phyloP scores from a whole-genome alignment of 2,113 vertebrate species.

The Meriones unguiculatus region DNA sequence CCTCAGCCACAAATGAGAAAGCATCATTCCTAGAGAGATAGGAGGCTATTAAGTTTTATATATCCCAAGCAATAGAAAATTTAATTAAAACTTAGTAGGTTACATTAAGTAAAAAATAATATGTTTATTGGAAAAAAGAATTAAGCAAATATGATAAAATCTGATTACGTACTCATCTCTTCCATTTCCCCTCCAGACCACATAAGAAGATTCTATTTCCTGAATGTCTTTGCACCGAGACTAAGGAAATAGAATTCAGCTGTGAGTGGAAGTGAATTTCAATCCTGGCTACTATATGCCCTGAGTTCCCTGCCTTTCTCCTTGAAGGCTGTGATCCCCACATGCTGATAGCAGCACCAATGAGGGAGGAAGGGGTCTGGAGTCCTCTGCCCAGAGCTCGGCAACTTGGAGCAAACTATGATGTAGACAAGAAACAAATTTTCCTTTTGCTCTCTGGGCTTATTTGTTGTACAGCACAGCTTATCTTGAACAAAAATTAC shows the following conservation, averaged over 20 bases:
- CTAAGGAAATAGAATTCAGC: neutral
- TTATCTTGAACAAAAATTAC: neutral
- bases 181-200: neutral
- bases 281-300: neutral
- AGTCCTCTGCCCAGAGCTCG: neutral
- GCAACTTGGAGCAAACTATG: neutral
- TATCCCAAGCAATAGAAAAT: neutral
- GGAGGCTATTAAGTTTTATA: conserved; percentile 8
- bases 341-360: neutral
- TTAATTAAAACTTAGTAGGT: neutral
- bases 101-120: neutral
- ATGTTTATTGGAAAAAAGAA: neutral
- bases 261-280: neutral
- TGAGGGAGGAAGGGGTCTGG: neutral
- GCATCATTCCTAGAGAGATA: neutral
- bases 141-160: neutral
- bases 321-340: neutral
- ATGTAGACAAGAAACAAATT: neutral
- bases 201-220: neutral
- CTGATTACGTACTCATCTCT: neutral
- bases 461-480: neutral
- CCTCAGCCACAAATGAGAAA: conserved; percentile 2
- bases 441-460: neutral
- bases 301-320: neutral
- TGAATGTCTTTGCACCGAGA: neutral